A percentile compares a stretch with the other conserved stretches of the same genome.
phyloP scores from a whole-genome alignment of 2,113 vertebrate genomes.

The Puntigrus tetrazona region DNA sequence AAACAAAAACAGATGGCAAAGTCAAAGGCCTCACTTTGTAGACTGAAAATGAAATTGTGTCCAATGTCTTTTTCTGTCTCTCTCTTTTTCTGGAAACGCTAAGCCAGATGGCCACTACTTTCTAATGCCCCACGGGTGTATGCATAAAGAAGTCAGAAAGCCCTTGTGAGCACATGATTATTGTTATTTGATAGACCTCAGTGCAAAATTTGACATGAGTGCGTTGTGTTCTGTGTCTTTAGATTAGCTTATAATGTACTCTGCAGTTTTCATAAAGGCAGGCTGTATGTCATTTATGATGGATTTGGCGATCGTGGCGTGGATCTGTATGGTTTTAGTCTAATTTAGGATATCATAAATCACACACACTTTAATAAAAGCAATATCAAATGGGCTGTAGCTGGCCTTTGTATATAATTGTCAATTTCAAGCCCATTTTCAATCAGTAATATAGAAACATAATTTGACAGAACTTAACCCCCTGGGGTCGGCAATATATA shows the following conservation, averaged over 20 bases:
- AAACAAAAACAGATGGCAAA: slow-evolving; percentile 4
- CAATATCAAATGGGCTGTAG: neutral
- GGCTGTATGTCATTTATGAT: slow-evolving; percentile 33
- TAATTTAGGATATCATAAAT: slow-evolving; percentile 22
- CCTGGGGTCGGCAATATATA: too few species aligned
- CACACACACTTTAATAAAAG: neutral
- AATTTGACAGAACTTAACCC: neutral
- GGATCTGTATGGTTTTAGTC: neutral
- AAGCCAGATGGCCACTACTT: slow-evolving; percentile 30
- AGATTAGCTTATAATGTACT: slow-evolving; percentile 33
- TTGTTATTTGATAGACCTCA: slow-evolving; percentile 41
- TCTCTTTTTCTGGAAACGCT: neutral
- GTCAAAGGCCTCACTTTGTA: slow-evolving; percentile 7
- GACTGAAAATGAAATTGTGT: slow-evolving; percentile 26
- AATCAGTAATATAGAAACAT: neutral
- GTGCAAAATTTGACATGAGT: slow-evolving; percentile 26
- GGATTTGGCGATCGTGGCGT: neutral
- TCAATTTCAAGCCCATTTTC: neutral
- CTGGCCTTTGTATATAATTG: neutral
- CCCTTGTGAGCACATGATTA: slow-evolving; percentile 19
- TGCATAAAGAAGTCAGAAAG: neutral
- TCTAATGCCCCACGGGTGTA: neutral
- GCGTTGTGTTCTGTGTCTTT: slow-evolving; percentile 36
- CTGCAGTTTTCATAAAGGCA: neutral
- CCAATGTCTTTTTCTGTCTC: neutral